Conservation (phyloP, 2,888 invertebrate genomes). For the Catocala nupta region DNA sequence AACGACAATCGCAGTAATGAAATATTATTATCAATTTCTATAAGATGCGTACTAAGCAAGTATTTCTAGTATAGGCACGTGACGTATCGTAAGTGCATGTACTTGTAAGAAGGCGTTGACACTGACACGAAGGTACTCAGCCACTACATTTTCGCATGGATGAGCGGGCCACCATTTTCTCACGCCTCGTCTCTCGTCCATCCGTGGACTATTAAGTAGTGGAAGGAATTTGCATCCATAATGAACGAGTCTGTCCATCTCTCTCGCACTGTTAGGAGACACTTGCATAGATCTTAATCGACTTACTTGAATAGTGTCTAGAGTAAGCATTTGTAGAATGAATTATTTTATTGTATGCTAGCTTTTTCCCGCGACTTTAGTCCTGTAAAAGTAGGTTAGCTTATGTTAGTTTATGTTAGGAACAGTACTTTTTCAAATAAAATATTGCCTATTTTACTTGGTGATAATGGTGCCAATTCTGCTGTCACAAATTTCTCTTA, state of each 20-base stretch:
- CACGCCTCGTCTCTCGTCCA: slow-evolving; percentile 66
- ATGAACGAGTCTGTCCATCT: slow-evolving; percentile 55
- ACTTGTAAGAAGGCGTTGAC: slow-evolving; percentile 22
- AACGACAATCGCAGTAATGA: no score
- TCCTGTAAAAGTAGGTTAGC: no score
- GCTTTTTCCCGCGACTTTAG: no score
- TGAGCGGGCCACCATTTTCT: slow-evolving; percentile 67
- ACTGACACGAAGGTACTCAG: slow-evolving; percentile 33
- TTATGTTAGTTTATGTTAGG: no score
- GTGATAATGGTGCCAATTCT: no score
- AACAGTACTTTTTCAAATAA: no score
- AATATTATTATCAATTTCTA: no score
- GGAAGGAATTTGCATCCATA: slow-evolving; percentile 76
- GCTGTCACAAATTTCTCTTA: no score
- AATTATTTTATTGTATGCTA: no score
- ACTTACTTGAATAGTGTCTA: not conserved
- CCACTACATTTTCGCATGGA: slow-evolving; percentile 51
- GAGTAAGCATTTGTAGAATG: not conserved
- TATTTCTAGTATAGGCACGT: no score
- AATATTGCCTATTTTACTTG: no score
- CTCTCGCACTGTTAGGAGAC: slow-evolving; percentile 45
- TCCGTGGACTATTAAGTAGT: slow-evolving; percentile 73
- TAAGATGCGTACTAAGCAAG: no score
- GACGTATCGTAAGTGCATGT: not conserved
- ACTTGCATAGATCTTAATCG: slow-evolving; percentile 11